A percentile compares a stretch with the other conserved stretches of the same genome.
Evolutionary conservation across 2,113 vertebrate genomes (phyloP).

Genomic region (Callospermophilus lateralis): DNA sequence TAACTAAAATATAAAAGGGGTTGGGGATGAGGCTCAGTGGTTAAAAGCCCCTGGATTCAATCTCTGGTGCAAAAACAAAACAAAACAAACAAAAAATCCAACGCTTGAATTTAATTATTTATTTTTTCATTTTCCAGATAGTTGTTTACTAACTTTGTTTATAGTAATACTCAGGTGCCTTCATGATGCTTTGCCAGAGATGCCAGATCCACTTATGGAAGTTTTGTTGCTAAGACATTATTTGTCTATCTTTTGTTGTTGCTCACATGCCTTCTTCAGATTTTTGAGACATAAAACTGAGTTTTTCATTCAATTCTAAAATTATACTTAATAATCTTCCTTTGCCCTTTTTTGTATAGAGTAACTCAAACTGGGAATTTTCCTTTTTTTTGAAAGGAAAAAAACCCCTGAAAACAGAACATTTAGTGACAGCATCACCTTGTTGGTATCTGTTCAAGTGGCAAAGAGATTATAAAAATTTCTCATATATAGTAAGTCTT

Average conservation of each 20-base stretch:
- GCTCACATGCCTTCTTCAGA: not conserved
- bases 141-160: not conserved
- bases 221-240: not conserved
- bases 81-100: not conserved
- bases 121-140: conserved; percentile 27
- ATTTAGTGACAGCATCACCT: not conserved
- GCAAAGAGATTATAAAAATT: conserved; percentile 21
- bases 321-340: not conserved
- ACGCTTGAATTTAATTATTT: conserved; percentile 25
- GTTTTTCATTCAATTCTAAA: not conserved
- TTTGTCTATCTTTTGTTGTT: conserved; percentile 4
- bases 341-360: conserved; percentile 19
- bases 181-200: not conserved
- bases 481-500: not conserved
- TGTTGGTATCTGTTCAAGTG: not conserved
- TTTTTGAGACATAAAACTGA: not conserved
- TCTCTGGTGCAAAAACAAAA: not conserved
- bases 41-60: not conserved
- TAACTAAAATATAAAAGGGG: not conserved
- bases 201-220: not conserved
- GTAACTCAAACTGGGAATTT: not conserved
- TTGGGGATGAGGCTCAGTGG: not conserved
- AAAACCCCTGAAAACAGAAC: not conserved
- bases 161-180: not conserved
- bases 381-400: not conserved